Conservation (phyloP, 37 sponge, comb jelly and placozoan species). For the Dysidea cf. avara region DNA sequence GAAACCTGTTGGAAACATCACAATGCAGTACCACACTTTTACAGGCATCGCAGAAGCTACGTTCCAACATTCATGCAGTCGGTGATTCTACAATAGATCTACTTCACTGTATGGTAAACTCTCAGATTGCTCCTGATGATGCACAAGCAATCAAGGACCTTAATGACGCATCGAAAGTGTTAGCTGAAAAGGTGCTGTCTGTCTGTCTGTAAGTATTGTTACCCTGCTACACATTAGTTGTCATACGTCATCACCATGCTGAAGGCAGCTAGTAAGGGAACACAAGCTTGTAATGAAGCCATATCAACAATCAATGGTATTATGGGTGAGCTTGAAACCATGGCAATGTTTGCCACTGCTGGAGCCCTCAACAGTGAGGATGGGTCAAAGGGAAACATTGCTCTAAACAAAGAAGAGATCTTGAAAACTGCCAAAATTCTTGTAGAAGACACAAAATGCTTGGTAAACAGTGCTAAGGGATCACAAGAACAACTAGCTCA, state of each 20-base stretch:
- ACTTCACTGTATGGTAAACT: not conserved
- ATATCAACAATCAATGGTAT: slow-evolving; percentile 36
- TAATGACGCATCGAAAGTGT: not conserved
- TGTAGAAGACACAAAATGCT: slow-evolving; percentile 40
- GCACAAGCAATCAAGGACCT: not conserved
- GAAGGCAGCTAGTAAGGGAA: slow-evolving; percentile 36
- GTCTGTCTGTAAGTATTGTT: not conserved
- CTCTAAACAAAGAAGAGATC: slow-evolving; percentile 21
- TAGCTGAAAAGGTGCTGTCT: not conserved
- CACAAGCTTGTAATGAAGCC: slow-evolving; percentile 60
- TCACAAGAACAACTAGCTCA: slow-evolving; percentile 35
- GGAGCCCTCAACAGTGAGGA: not conserved
- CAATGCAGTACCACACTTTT: no score
- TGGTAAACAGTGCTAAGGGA: slow-evolving; percentile 34
- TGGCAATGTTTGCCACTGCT: slow-evolving; percentile 54
- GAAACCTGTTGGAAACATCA: no score
- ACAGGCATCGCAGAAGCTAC: not conserved
- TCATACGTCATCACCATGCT: slow-evolving; percentile 25
- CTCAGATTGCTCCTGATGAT: slow-evolving; percentile 1
- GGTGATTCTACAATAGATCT: not conserved
- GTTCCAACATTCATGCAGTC: not conserved
- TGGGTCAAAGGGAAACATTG: not conserved
- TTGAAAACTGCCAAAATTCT: slow-evolving; percentile 11
- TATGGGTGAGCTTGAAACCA: slow-evolving; percentile 61
- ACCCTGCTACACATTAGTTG: slow-evolving; percentile 8